Base-by-base conservation (phyloP, 2,888 invertebrate species). In the Gnatocerus cornutus region DNA sequence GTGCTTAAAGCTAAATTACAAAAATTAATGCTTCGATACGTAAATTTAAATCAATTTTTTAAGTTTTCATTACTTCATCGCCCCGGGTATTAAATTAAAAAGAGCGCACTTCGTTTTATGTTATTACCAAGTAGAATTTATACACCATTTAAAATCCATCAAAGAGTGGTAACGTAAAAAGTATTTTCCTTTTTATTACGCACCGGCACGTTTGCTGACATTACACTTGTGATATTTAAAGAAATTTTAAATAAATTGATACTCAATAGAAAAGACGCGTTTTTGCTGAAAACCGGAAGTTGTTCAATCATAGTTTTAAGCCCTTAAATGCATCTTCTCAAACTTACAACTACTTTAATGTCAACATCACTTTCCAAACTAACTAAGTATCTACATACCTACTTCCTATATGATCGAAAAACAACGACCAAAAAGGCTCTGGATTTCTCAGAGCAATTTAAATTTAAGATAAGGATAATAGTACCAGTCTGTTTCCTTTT, bases 21-120 rank as follows among this genome's bases (percentile, higher is more conserved):
- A 62, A 52, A 62, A 62, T 62, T 62, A 62, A 62, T 62, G 62
- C 48, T 29, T 39, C 50, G 52, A 59, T 59, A 27, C 29, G 59
- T 59, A 45, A 59, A 59, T 59, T 59, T 59, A 46, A 45, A 59
- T 59, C 21, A 27, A 46, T 45, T 37, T 21, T 45, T 46, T 13
- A n/a, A 59, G 59, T 59, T 59, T 59, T 59, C 45, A 46, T 59
- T 59, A 46, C 59, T 45, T 45, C 41, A 12, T 41, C 21, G 33
- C 41, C 41, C 10, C 27, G 43, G 27, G 43, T 45, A 59, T 59
- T 59, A 59, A 59, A 59, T 59, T 59, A 59, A 59, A 43, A 58
- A 59, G 29, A 33, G 45, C 12, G 30, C 16, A 12, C 12, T 14
- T 10, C 59, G 12, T 45, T 58, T 58, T 58, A 58, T 43, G 37